Evolutionary conservation across 2,797 vertebrate genomes (phyloP), one percentile per base, ranked within the genome.

Genomic region (Hydrocynus forskahlii): DNA sequence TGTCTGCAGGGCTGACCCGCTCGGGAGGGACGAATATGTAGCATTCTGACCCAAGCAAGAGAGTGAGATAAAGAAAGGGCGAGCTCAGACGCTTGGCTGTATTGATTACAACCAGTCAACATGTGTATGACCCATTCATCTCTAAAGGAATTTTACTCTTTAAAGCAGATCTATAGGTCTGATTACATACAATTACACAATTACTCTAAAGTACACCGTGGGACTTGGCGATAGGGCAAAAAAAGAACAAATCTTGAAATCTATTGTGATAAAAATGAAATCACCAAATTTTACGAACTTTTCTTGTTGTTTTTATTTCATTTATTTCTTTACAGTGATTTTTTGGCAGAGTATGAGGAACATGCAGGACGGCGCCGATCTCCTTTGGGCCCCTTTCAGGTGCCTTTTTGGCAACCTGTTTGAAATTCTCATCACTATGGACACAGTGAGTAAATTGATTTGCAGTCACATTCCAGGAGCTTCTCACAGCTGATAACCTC

Each of bases 11-110:
- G 21, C 50, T 68, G 66, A 81, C 25, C 73, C 54, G 50, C 52
- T 75, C 54, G 35, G 29, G 73, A 70, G 72, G 62, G 79, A 69
- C 40, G 50, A 76, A 75, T 63, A 62, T 69, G 43, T 55, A 81
- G 43, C 55, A 69, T 25, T 40, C 48, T 70, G 79, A 54, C 69
- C 43, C 50, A 4, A 40, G 14, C 29, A 35, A 6, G 10, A 43
- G 35, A 35, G 12, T 4, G 48, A 25, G 50, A n/a, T 48, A 43
- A n/a, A 21, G 50, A 40, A 8, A 40, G 48, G 12, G 21, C 13
- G 50, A 12, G 10, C n/a, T n/a, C n/a, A n/a, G n/a, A n/a, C n/a
- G n/a, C n/a, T n/a, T n/a, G n/a, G n/a, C n/a, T 55, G 59, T 74
- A 25, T 23, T 29, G 59, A 80, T 66, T 55, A 73, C n/a, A 66